These are phyloP conservation scores for Panagrolaimus sp. DNA, from an alignment of 1,140 invertebrate species.

Conservation along the genomic window DNA sequence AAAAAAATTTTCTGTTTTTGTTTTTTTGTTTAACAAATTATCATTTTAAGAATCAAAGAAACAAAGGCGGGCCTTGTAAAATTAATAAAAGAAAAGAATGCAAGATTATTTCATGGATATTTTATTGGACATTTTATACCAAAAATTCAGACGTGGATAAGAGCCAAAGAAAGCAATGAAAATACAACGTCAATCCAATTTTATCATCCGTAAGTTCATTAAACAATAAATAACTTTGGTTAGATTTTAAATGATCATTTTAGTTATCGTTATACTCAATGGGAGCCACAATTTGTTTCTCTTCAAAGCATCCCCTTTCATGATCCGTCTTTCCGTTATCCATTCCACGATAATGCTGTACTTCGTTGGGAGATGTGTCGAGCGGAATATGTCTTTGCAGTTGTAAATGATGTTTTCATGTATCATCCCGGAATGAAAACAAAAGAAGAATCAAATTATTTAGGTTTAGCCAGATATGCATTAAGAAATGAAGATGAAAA, in stretches of 20 bases:
- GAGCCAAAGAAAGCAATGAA: background rate
- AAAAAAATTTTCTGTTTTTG: too few species aligned
- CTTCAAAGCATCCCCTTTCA: conserved; percentile 24
- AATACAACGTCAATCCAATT: background rate
- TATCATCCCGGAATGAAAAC: conserved; percentile 21
- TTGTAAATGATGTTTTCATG: conserved; percentile 30
- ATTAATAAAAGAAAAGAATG: conserved; percentile 12
- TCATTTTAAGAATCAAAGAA: conserved; percentile 18
- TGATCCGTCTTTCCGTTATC: conserved; percentile 26
- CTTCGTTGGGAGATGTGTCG: conserved; percentile 30
- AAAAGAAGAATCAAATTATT: background rate
- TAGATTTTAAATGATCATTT: too few species aligned
- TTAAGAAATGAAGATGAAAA: background rate
- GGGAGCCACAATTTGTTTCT: conserved; percentile 28
- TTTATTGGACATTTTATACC: background rate
- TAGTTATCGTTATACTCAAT: background rate
- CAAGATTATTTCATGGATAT: conserved; percentile 24
- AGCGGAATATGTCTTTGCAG: conserved; percentile 26
- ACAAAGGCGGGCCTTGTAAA: background rate
- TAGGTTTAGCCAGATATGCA: background rate
- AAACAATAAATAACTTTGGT: too few species aligned
- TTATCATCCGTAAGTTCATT: background rate
- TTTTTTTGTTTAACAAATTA: background rate
- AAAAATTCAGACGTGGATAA: background rate
- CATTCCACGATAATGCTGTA: conserved; percentile 18